A percentile compares a stretch with the other conserved stretches of the same genome.
These are phyloP conservation scores for Andrena hattorfiana DNA, from an alignment of 2,888 invertebrate genomes.

Conservation along the genomic window DNA sequence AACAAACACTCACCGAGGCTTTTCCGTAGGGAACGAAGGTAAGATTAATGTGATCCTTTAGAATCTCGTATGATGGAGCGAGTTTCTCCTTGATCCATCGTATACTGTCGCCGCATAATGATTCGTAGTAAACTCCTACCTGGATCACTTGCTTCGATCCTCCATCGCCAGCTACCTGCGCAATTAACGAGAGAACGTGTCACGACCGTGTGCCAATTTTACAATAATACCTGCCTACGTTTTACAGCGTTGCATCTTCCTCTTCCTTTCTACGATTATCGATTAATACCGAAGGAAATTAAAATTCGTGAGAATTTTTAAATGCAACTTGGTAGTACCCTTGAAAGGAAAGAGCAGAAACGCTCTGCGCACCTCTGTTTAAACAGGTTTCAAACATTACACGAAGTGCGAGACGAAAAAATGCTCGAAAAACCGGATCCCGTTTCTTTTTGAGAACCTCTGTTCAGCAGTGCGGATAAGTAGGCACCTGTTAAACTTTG, in stretches of 20 bases:
- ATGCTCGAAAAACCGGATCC: constrained; percentile 35
- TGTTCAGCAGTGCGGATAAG: background rate
- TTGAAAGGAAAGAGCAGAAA: background rate
- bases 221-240: background rate
- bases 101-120: constrained; percentile 86
- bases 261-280: background rate
- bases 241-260: background rate
- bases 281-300: background rate
- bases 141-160: constrained; percentile 67
- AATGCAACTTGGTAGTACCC: too few species aligned
- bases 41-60: constrained; percentile 82
- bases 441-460: background rate
- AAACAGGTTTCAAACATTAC: constrained; percentile 38
- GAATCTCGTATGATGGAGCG: constrained; percentile 82
- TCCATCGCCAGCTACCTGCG: constrained; percentile 54
- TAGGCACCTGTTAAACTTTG: background rate
- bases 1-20: constrained; percentile 83
- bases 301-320: background rate
- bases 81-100: constrained; percentile 85
- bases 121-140: constrained; percentile 86
- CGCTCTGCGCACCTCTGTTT: background rate
- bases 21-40: constrained; percentile 86
- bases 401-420: background rate
- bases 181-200: constrained; percentile 5
- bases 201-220: background rate